Conservation (phyloP, 1,140 invertebrate species). For the Ctenoplectra terminalis region DNA sequence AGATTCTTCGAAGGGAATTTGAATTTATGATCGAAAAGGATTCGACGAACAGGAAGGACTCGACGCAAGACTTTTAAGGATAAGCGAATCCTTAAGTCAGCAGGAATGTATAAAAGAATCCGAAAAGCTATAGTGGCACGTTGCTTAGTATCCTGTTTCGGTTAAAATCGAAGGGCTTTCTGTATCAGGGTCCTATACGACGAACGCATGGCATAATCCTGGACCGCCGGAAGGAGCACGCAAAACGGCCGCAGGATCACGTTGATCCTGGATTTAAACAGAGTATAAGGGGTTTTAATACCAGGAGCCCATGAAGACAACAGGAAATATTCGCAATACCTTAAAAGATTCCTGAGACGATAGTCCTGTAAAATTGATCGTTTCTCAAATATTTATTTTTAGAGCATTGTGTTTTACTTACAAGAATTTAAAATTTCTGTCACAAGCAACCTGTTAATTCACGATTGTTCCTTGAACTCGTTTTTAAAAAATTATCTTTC, state of each 20-base stretch:
- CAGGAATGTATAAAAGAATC: constrained; percentile 75
- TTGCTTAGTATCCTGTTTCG: constrained; percentile 59
- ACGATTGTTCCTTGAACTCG: too few species aligned
- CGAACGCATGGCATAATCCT: background rate
- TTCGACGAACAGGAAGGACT: constrained; percentile 37
- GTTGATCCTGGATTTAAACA: constrained; percentile 72
- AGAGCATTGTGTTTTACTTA: too few species aligned
- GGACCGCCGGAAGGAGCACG: constrained; percentile 6
- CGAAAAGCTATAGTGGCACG: constrained; percentile 54
- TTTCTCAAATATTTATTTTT: too few species aligned
- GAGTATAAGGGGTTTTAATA: constrained; percentile 73
- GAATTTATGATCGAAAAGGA: background rate
- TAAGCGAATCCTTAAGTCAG: constrained; percentile 78
- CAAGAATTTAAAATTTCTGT: too few species aligned
- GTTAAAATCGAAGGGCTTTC: constrained; percentile 69
- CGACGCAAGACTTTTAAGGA: constrained; percentile 71
- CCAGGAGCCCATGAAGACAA: constrained; percentile 67
- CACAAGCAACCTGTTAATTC: too few species aligned
- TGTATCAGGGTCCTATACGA: constrained; percentile 68
- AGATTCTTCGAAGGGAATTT: too few species aligned
- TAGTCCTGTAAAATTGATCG: background rate
- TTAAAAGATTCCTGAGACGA: constrained; percentile 20
- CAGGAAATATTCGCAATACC: constrained; percentile 1
- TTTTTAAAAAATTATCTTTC: too few species aligned
- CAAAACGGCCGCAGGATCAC: constrained; percentile 42